Conservation (phyloP, 2,888 invertebrate species). For the Dendrolimus houi region DNA sequence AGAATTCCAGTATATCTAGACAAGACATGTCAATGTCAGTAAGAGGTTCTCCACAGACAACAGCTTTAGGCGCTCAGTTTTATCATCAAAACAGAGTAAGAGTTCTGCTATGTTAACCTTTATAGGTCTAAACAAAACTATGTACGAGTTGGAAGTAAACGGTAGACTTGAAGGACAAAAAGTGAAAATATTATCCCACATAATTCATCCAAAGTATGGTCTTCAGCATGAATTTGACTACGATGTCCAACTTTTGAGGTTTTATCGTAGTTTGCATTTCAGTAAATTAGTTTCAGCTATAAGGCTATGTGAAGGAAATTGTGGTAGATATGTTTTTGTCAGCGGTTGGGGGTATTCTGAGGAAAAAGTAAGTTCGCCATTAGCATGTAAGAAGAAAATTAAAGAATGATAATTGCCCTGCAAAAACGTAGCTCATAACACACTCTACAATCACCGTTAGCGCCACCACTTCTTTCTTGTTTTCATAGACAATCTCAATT, state of each 20-base stretch:
- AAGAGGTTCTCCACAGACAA: too few relatives aligned
- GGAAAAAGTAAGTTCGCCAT: constrained; percentile 33
- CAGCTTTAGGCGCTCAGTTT: too few relatives aligned
- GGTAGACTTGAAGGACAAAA: constrained; percentile 26
- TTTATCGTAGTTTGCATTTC: constrained; percentile 24
- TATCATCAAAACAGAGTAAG: too few relatives aligned
- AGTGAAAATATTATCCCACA: constrained; percentile 25
- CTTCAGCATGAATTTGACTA: constrained; percentile 38
- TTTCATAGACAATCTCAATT: too few relatives aligned
- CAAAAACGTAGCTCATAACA: too few relatives aligned
- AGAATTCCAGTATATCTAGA: too few relatives aligned
- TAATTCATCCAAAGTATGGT: constrained; percentile 39
- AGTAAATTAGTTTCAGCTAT: constrained; percentile 24
- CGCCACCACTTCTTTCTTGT: too few relatives aligned
- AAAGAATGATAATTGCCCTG: too few relatives aligned
- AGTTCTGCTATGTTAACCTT: too few relatives aligned
- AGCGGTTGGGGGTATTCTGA: constrained; percentile 52
- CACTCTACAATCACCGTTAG: too few relatives aligned
- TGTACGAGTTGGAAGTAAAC: constrained; percentile 38
- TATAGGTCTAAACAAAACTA: constrained; percentile 8
- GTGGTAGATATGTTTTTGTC: constrained; percentile 25
- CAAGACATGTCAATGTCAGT: too few relatives aligned
- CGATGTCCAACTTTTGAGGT: constrained; percentile 40
- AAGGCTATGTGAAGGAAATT: constrained; percentile 20
- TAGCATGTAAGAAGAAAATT: too few relatives aligned